Base-by-base conservation (phyloP, 1,140 invertebrate species). In the Neodiprion virginianus region DNA sequence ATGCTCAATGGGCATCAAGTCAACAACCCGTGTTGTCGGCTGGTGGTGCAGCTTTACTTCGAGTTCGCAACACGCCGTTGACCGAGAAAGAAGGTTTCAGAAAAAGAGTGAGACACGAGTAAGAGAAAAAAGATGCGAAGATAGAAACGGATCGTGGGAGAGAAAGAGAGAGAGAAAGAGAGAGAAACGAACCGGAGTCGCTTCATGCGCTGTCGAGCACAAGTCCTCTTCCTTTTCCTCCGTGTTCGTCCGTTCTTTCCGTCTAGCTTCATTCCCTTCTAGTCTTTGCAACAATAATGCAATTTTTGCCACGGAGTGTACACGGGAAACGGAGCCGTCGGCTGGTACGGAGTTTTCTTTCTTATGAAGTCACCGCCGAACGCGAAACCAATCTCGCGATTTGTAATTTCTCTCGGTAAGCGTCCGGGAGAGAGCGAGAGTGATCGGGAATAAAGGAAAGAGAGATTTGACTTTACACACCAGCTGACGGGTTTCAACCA, bases 1-100 rank as follows among this genome's bases (percentile, higher is more conserved):
- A 87, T 87, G 84, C 85, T 85, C 84, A 87, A 87, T 87, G 85
- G 84, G 81, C 86, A 86, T 75, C 84, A 80, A 86, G 86, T 87
- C 86, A 87, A 87, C 86, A 87, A 86, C 84, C 86, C 79, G 79
- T 79, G 82, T 75, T 75, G 73, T 73, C 75, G 73, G 73, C 75
- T 77, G 28, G 28, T 40, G 72, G 71, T 53, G 53, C 53, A 61
- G 5, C 53, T 61, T 77, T 72, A 75, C 74, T 72, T 72, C 71
- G 23, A 11, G 53, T 48, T 12, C 53, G n/a, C 53, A 17, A 69
- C 40, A 68, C 72, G 68, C 70, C 77, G 74, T 69, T 75, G 74
- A 69, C 49, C 74, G 70, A 71, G 61, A 68, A 47, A 73, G 72
- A 73, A 47, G 47, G 69, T 28, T 71, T 70, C 68, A 73, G 72